phyloP scores from a whole-genome alignment of 2,797 vertebrate genomes.

The Sphaeramia orbicularis region DNA sequence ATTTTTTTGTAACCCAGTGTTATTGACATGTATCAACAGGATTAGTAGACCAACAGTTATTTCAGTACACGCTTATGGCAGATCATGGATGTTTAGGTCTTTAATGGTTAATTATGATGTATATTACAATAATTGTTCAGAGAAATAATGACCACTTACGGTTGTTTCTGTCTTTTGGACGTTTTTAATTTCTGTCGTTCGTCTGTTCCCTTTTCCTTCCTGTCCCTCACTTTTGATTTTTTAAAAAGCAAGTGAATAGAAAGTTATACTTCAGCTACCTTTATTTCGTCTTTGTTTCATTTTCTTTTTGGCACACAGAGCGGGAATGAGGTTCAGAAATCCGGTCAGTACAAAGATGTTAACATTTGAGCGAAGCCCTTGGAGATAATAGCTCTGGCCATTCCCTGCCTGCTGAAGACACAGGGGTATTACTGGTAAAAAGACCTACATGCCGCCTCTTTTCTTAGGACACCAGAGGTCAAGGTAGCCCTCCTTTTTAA shows the following conservation, averaged over 20 bases:
- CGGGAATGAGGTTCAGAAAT: slow-evolving; percentile 35
- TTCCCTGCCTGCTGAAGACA: slow-evolving; percentile 39
- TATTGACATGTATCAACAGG: too few species aligned
- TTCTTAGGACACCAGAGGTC: slow-evolving; percentile 64
- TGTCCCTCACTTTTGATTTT: not conserved
- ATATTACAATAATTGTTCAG: too few species aligned
- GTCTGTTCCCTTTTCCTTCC: not conserved
- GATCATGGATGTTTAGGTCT: too few species aligned
- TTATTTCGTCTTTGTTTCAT: slow-evolving; percentile 4
- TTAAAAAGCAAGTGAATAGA: slow-evolving; percentile 9
- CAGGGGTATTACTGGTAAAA: slow-evolving; percentile 34
- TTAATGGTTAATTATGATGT: too few species aligned
- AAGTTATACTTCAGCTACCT: slow-evolving; percentile 12
- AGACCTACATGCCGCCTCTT: slow-evolving; percentile 37
- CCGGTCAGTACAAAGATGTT: slow-evolving; percentile 34
- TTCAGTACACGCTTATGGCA: too few species aligned
- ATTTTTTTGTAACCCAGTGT: too few species aligned
- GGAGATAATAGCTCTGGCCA: slow-evolving; percentile 20
- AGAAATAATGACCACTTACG: too few species aligned
- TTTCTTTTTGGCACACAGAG: slow-evolving; percentile 12
- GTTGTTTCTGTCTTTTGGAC: too few species aligned
- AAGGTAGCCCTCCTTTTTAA: slow-evolving; percentile 46
- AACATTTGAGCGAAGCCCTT: slow-evolving; percentile 47
- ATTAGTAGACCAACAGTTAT: too few species aligned
- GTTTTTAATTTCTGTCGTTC: not conserved